Evolutionary conservation across 1,140 invertebrate species (phyloP).

Genomic region (Meloidogyne hapla): DNA sequence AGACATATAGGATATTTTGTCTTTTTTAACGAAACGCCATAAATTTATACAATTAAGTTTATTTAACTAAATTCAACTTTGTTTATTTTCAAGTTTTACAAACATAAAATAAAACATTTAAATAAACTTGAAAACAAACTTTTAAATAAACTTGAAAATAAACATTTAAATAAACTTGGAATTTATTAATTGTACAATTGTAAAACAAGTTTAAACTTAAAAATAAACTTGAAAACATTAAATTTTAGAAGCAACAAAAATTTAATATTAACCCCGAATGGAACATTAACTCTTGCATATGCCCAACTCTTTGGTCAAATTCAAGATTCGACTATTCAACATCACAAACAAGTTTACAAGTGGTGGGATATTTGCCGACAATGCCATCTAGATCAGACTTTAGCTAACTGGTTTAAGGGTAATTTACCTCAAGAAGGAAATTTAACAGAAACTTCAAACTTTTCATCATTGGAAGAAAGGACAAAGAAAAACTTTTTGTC

Average conservation of each 20-base stretch:
- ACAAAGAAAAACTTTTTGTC: background rate
- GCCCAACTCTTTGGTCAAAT: constrained; percentile 13
- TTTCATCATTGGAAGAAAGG: background rate
- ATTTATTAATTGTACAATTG: too few species aligned
- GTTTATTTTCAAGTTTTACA: too few species aligned
- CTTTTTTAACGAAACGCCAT: too few species aligned
- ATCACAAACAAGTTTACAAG: constrained; percentile 30
- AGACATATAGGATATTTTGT: too few species aligned
- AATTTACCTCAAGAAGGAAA: background rate
- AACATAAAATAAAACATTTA: background rate
- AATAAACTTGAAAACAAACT: too few species aligned
- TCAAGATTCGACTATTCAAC: constrained; percentile 16
- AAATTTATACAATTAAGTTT: too few species aligned
- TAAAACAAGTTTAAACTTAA: too few species aligned
- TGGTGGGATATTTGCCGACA: constrained; percentile 25
- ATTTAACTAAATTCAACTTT: too few species aligned
- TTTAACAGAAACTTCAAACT: background rate
- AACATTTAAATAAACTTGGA: too few species aligned
- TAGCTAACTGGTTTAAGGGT: background rate
- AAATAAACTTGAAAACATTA: too few species aligned
- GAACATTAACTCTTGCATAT: background rate
- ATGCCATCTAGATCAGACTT: constrained; percentile 6
- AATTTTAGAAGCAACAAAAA: background rate
- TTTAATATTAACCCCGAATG: constrained; percentile 2
- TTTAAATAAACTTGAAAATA: too few species aligned